phyloP scores from a whole-genome alignment of 2,888 invertebrate species.

The Drosophila diplacantha region DNA sequence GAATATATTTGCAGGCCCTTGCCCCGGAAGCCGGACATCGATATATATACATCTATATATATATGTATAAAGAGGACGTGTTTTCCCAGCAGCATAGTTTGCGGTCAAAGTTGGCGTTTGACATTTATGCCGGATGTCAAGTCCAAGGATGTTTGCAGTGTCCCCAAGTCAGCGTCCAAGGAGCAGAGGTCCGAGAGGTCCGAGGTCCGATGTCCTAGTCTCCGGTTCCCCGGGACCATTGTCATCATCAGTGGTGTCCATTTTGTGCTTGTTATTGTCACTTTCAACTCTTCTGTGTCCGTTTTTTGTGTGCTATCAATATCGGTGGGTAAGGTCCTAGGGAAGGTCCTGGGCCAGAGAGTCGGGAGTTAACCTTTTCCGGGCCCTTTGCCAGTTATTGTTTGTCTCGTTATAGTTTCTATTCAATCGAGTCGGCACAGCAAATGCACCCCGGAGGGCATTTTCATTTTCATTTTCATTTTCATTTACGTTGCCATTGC shows the following conservation, averaged over 20 bases:
- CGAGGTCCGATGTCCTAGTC: neutral
- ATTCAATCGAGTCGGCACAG: slow-evolving; percentile 57
- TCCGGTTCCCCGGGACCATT: slow-evolving; percentile 38
- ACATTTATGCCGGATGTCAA: slow-evolving; percentile 71
- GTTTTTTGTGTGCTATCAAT: slow-evolving; percentile 57
- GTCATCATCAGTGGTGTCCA: slow-evolving; percentile 59
- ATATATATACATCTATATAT: slow-evolving; percentile 11
- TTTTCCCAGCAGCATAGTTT: slow-evolving; percentile 50
- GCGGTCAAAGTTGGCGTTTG: slow-evolving; percentile 72
- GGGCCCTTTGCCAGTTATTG: slow-evolving; percentile 38
- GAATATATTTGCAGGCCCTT: slow-evolving; percentile 62
- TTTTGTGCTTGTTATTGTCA: slow-evolving; percentile 71
- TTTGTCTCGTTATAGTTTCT: slow-evolving; percentile 57
- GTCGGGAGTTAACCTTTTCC: slow-evolving; percentile 56
- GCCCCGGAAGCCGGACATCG: slow-evolving; percentile 42
- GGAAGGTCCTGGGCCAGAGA: neutral
- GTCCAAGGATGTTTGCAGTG: slow-evolving; percentile 22
- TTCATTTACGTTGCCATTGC: slow-evolving; percentile 40
- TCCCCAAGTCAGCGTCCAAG: slow-evolving; percentile 34
- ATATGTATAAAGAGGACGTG: neutral
- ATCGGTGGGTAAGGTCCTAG: slow-evolving; percentile 13
- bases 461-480: slow-evolving; percentile 55
- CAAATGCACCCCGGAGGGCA: slow-evolving; percentile 70
- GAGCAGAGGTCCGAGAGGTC: slow-evolving; percentile 14
- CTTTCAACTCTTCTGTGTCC: slow-evolving; percentile 39